Evolutionary conservation across 2,888 invertebrate species (phyloP), one percentile per base, ranked within the genome.

Genomic region (Acrobasis suavella): DNA sequence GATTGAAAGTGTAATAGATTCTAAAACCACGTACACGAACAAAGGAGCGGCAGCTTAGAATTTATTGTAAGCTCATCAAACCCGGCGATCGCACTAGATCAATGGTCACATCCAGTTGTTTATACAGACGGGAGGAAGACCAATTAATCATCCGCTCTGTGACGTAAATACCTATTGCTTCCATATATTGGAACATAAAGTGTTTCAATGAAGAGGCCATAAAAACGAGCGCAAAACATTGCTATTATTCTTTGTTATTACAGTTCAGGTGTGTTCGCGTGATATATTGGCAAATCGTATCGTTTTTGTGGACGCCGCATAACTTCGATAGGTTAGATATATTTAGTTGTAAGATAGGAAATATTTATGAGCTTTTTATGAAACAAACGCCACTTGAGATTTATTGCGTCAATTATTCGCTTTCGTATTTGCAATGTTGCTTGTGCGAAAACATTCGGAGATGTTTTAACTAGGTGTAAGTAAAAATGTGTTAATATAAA

Each of bases 201-300:
- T 76, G 80, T 80, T 80, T 77, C 81, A 89, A 87, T 88, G 86
- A 87, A 86, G 84, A 80, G 82, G 77, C 85, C 75, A 88, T 89
- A 89, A 89, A 86, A 89, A 87, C 80, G 79, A 83, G 76, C 79
- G 75, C 83, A 82, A 83, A 85, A 86, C 87, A 85, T 86, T 79
- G 87, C 87, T 86, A 86, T 89, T 85, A 86, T 83, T 88, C 86
- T 86, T 84, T 82, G 87, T 88, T 89, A 89, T 89, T 87, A 83
- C 86, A 78, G 87, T 87, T 84, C 89, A 90, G 89, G 90, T 90
- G 89, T 85, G 84, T 75, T 82, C 76, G 76, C 69, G 81, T 89
- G 89, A 88, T 88, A 86, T 87, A 89, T 86, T 72, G 86, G 77
- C 77, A 79, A 82, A 83, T 83, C 77, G 84, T 78, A 82, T 75